Conservation (phyloP, 2,888 invertebrate genomes). For the Altica lythri region DNA sequence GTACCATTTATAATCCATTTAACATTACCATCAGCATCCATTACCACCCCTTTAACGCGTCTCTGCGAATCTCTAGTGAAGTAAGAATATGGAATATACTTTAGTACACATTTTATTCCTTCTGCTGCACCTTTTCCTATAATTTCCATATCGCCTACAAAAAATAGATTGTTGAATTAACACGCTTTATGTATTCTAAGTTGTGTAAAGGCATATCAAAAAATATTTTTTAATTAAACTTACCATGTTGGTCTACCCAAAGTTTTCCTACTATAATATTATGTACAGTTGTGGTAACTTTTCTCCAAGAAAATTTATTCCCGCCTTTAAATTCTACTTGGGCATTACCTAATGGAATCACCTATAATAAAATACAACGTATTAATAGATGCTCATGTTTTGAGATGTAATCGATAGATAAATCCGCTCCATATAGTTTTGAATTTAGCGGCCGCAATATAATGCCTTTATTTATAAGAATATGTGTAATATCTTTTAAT, state of each 20-base stretch:
- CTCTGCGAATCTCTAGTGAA: conserved; percentile 96
- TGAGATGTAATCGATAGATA: background rate
- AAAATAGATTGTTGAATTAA: conserved; percentile 5
- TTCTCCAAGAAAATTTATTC: conserved; percentile 96
- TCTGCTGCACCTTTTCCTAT: conserved; percentile 81
- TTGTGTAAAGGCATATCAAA: background rate
- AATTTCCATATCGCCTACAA: conserved; percentile 91
- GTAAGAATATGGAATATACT: conserved; percentile 98
- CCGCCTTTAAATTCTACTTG: conserved; percentile 70
- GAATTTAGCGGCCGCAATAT: too few relatives aligned
- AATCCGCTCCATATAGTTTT: too few relatives aligned
- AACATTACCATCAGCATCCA: conserved; percentile 74
- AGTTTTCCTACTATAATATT: conserved; percentile 99
- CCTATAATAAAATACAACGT: conserved; percentile 61
- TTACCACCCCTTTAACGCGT: conserved; percentile 81
- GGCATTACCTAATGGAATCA: conserved; percentile 76
- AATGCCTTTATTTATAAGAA: too few relatives aligned
- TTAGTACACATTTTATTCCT: conserved; percentile 91
- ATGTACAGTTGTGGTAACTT: conserved; percentile 98
- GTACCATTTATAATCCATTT: conserved; percentile 80
- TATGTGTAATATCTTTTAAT: too few relatives aligned
- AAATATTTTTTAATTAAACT: conserved; percentile 23
- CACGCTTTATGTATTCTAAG: background rate
- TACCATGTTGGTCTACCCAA: conserved; percentile 98
- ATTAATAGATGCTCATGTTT: conserved; percentile 15